Conservation (phyloP, 1,140 invertebrate genomes). For the Neodiprion fabricii region DNA sequence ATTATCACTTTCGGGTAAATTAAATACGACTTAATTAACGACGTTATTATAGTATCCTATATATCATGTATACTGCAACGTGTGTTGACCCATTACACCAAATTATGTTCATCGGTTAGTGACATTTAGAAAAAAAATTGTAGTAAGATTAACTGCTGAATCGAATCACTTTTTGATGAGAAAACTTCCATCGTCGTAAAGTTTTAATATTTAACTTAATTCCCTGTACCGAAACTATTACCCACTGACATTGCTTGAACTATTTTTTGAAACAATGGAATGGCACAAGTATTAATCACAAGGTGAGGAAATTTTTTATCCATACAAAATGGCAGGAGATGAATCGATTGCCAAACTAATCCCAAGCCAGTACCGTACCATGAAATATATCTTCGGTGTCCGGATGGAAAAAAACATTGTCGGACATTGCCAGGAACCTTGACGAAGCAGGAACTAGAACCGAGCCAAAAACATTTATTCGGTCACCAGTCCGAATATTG, state of each 20-base stretch:
- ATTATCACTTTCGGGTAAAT: slow-evolving; percentile 6
- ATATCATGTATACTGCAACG: background rate
- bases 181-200: no score
- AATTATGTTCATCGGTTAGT: background rate
- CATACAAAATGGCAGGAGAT: no score
- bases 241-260: no score
- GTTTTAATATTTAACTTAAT: no score
- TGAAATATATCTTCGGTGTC: background rate
- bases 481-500: background rate
- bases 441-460: background rate
- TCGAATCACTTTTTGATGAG: no score
- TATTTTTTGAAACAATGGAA: no score
- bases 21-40: slow-evolving; percentile 6
- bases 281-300: no score
- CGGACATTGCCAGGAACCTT: background rate
- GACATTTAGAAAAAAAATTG: background rate
- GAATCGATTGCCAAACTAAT: background rate
- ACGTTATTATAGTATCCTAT: background rate
- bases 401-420: background rate
- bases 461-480: background rate
- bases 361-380: slow-evolving; percentile 2
- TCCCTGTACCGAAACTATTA: no score
- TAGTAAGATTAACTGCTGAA: no score
- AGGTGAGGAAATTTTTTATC: no score
- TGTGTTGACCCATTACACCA: background rate